phyloP scores from a whole-genome alignment of 2,888 invertebrate genomes.

The Pilophorus perplexus region DNA sequence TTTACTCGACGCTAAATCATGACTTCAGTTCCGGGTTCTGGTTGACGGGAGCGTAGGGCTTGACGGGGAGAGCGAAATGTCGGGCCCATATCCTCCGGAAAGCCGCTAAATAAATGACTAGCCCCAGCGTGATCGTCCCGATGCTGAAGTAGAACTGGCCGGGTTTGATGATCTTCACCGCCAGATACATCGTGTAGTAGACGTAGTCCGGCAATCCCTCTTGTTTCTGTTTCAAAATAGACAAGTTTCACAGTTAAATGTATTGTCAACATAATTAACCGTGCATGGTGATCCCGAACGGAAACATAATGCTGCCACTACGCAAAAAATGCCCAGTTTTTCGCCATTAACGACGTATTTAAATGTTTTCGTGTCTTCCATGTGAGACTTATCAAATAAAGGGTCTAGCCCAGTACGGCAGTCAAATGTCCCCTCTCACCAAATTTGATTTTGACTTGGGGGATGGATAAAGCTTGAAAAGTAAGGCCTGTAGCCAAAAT shows the following conservation, averaged over 20 bases:
- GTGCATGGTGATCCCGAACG: too few relatives aligned
- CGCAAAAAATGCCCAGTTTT: too few relatives aligned
- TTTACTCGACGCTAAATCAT: too few relatives aligned
- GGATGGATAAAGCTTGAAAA: too few relatives aligned
- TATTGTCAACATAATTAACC: neutral
- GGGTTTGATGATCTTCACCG: conserved; percentile 49
- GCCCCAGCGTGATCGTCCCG: conserved; percentile 14
- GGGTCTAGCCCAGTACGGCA: too few relatives aligned
- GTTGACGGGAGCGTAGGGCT: neutral
- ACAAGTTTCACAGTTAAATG: neutral
- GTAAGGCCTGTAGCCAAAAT: too few relatives aligned
- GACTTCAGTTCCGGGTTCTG: neutral
- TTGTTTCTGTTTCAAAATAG: conserved; percentile 57
- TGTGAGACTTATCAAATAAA: too few relatives aligned
- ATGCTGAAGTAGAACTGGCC: conserved; percentile 32
- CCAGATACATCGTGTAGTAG: conserved; percentile 55
- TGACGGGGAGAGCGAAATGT: conserved; percentile 1
- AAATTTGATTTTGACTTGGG: too few relatives aligned
- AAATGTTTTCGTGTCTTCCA: too few relatives aligned
- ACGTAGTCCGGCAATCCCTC: conserved; percentile 59
- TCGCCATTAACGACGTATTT: too few relatives aligned
- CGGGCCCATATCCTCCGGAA: conserved; percentile 21
- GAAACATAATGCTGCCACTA: too few relatives aligned
- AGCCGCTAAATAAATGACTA: conserved; percentile 1
- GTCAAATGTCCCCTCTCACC: too few relatives aligned